Evolutionary conservation across 2,888 invertebrate genomes (phyloP).

Genomic region (Caenorhabditis becei): DNA sequence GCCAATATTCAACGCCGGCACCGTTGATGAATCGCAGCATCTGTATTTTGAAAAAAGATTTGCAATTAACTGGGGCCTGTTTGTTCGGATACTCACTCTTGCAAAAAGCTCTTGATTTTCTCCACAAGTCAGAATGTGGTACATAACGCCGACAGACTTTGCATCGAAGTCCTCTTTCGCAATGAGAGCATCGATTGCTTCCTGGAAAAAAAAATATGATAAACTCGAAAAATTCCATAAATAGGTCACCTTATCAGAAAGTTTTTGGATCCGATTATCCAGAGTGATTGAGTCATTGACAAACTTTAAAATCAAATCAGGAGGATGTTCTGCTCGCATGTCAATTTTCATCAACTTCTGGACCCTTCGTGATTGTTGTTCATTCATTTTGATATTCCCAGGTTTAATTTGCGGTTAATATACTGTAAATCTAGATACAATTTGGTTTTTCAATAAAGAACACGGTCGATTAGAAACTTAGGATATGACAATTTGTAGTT

Average conservation of each 20-base stretch:
- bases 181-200: slow-evolving; percentile 61
- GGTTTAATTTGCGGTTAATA: no score
- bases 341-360: slow-evolving; percentile 56
- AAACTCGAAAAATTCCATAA: neutral
- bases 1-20: slow-evolving; percentile 63
- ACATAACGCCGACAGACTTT: slow-evolving; percentile 46
- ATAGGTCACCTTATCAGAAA: slow-evolving; percentile 65
- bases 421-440: no score
- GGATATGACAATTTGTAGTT: no score
- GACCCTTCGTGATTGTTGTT: slow-evolving; percentile 31
- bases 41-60: no score
- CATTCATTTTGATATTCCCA: no score
- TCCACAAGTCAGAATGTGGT: slow-evolving; percentile 36
- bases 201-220: slow-evolving; percentile 36
- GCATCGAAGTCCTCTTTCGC: slow-evolving; percentile 43
- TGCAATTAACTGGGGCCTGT: no score
- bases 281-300: slow-evolving; percentile 46
- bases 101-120: slow-evolving; percentile 38
- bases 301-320: slow-evolving; percentile 38
- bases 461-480: no score
- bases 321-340: slow-evolving; percentile 44
- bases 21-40: slow-evolving; percentile 47
- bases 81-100: slow-evolving; percentile 32
- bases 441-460: no score
- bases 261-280: slow-evolving; percentile 36